Conservation (phyloP, 2,797 vertebrate species). For the Chloroceryle amazona region DNA sequence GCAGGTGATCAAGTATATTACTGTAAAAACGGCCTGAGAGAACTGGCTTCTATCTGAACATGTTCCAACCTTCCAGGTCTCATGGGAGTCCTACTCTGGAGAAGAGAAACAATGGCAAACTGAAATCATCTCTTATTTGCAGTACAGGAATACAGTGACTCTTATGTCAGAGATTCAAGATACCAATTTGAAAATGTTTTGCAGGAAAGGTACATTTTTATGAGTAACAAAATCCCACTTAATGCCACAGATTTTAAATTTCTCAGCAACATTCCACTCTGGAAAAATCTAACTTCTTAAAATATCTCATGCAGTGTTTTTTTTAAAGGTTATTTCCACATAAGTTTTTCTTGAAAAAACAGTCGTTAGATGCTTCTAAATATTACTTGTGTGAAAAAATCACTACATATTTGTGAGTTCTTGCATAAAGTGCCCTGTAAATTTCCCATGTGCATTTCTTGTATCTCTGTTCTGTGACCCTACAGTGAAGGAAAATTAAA, state of each 20-base stretch:
- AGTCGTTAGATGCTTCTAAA: background rate
- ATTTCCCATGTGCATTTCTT: background rate
- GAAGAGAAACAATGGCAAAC: background rate
- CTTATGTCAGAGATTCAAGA: background rate
- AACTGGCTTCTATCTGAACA: background rate
- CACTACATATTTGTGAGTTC: fast-evolving
- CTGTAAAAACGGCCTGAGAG: background rate
- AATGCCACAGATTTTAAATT: background rate
- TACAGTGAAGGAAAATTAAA: background rate
- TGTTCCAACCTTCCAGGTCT: background rate
- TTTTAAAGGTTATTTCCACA: background rate
- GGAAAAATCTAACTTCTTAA: background rate
- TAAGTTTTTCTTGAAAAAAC: background rate
- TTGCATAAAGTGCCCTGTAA: background rate
- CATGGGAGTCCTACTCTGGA: background rate
- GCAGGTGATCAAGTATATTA: background rate
- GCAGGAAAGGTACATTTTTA: background rate
- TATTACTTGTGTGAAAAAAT: background rate
- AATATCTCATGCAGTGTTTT: background rate
- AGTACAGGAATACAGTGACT: background rate
- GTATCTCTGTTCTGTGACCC: background rate
- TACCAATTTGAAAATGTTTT: background rate
- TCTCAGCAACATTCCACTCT: background rate
- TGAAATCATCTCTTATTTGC: background rate
- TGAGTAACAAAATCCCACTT: background rate